Evolutionary conservation across 2,888 invertebrate species (phyloP).

Genomic region (Amphipoea oculea): DNA sequence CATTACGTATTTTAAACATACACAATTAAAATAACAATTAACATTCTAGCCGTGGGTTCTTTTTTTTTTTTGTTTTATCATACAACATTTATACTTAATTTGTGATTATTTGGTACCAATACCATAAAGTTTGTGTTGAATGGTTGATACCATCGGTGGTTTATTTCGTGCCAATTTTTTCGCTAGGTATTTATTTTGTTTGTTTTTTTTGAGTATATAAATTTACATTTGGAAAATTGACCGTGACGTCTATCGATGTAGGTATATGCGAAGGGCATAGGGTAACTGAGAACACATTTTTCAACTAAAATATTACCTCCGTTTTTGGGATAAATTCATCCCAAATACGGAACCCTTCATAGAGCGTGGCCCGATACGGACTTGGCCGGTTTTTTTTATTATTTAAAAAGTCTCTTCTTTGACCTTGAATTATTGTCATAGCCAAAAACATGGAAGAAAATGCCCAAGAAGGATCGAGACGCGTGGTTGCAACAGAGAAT

Average conservation of each 20-base stretch:
- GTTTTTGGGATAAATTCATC: background rate
- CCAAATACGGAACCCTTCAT: background rate
- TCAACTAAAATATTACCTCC: background rate
- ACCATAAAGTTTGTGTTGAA: too few relatives aligned
- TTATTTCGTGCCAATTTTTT: too few relatives aligned
- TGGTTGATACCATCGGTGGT: too few relatives aligned
- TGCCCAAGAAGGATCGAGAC: slow-evolving; percentile 83
- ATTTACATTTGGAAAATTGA: background rate
- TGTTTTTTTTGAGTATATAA: background rate
- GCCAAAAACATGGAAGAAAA: slow-evolving; percentile 86
- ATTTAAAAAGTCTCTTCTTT: background rate
- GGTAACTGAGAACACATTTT: background rate
- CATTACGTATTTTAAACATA: too few relatives aligned
- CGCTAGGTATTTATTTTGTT: too few relatives aligned
- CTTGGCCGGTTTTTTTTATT: background rate
- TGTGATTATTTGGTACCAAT: too few relatives aligned
- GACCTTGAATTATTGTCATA: slow-evolving; percentile 67
- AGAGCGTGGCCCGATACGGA: background rate
- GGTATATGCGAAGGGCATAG: too few relatives aligned
- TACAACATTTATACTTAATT: too few relatives aligned
- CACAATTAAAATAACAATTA: too few relatives aligned
- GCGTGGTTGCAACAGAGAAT: slow-evolving; percentile 80
- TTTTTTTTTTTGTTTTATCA: too few relatives aligned
- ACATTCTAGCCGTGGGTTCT: too few relatives aligned
- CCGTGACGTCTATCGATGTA: background rate